Conservation (phyloP, 2,113 vertebrate genomes). For the Halichoerus grypus region DNA sequence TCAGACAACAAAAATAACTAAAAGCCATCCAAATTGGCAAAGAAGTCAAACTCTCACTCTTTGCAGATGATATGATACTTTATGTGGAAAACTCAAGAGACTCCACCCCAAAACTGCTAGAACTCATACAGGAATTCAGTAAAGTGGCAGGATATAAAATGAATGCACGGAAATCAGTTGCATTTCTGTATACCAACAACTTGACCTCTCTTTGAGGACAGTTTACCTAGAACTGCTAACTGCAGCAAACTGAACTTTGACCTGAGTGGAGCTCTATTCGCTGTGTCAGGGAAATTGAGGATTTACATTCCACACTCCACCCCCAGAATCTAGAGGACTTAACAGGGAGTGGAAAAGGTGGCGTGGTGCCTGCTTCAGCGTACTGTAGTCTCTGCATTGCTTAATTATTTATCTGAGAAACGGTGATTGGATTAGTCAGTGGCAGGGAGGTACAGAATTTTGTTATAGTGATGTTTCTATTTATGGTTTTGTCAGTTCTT, state of each 20-base stretch:
- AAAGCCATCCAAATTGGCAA: too few relatives aligned
- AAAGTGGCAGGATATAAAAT: too few relatives aligned
- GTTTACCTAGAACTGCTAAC: constrained; percentile 3
- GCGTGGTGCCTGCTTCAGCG: not conserved
- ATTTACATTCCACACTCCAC: constrained; percentile 67
- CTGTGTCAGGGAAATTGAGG: constrained; percentile 57
- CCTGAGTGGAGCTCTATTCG: not conserved
- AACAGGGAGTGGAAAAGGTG: constrained; percentile 31
- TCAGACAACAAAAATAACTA: too few relatives aligned
- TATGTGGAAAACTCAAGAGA: too few relatives aligned
- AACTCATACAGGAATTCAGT: too few relatives aligned
- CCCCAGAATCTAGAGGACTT: constrained; percentile 43
- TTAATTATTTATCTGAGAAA: constrained; percentile 39
- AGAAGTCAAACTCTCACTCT: too few relatives aligned
- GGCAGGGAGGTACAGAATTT: not conserved
- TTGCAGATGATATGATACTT: too few relatives aligned
- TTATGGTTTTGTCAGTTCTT: constrained; percentile 32
- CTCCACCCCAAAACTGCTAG: too few relatives aligned
- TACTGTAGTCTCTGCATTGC: not conserved
- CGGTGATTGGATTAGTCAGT: not conserved
- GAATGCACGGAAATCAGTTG: too few relatives aligned
- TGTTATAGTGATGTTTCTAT: constrained; percentile 18
- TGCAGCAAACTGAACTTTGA: constrained; percentile 58
- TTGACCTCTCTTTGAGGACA: constrained; percentile 32
- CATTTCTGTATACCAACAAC: too few relatives aligned